Evolutionary conservation across 2,797 vertebrate species (phyloP).

Genomic region (Heterohyrax brucei): DNA sequence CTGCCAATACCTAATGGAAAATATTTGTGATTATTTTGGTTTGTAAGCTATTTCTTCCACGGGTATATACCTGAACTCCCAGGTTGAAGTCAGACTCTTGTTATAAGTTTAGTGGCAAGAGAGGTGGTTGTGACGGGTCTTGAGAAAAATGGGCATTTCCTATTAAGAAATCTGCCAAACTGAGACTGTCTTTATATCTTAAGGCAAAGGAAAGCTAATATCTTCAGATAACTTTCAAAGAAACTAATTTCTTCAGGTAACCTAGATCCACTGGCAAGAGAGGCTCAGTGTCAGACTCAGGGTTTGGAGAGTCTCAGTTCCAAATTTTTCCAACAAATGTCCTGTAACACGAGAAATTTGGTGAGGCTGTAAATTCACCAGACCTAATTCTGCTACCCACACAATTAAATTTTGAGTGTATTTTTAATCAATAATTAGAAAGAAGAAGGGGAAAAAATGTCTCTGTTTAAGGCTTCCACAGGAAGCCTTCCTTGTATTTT

Average conservation of each 20-base stretch:
- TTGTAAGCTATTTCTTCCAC: not conserved
- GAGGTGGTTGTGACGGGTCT: not conserved
- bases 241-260: not conserved
- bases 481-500: not conserved
- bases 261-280: not conserved
- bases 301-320: not conserved
- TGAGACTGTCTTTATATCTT: not conserved
- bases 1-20: not conserved
- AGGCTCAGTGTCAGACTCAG: not conserved
- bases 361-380: not conserved
- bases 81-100: not conserved
- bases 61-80: not conserved
- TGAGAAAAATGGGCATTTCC: not conserved
- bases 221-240: not conserved
- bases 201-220: not conserved
- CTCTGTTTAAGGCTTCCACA: not conserved
- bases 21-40: not conserved
- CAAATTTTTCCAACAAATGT: not conserved
- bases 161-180: not conserved
- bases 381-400: not conserved
- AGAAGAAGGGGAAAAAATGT: not conserved
- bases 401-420: not conserved
- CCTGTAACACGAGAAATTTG: not conserved
- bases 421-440: not conserved
- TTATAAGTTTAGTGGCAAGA: not conserved